These are phyloP conservation scores for Anoplopoma fimbria DNA, from an alignment of 2,113 vertebrate species.

Conservation along the genomic window DNA sequence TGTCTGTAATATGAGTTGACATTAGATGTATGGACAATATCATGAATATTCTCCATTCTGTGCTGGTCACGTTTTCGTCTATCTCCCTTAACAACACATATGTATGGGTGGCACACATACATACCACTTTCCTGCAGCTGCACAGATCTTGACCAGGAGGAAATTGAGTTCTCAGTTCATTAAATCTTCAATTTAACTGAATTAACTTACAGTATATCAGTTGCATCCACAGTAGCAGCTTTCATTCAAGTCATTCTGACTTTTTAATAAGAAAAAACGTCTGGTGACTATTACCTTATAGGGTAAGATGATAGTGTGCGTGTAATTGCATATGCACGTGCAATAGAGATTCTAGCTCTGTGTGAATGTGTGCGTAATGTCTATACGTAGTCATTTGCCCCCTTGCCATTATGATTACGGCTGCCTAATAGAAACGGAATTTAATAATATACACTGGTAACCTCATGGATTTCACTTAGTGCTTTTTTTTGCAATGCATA, in stretches of 20 bases:
- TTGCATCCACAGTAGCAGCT: conserved; percentile 36
- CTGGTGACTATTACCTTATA: conserved; percentile 47
- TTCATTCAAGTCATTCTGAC: conserved; percentile 47
- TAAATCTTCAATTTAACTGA: conserved; percentile 67
- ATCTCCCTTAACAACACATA: not conserved
- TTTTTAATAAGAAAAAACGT: conserved; percentile 68
- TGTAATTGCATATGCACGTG: not conserved
- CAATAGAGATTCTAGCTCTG: not conserved
- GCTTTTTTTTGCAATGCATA: not conserved
- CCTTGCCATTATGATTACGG: conserved; percentile 45
- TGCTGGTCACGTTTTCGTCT: conserved; percentile 12
- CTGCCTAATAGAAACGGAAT: conserved; percentile 56
- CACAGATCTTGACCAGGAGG: conserved; percentile 32
- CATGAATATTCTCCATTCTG: not conserved
- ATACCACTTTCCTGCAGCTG: conserved; percentile 14
- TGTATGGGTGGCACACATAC: conserved; percentile 11
- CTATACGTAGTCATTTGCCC: conserved; percentile 28
- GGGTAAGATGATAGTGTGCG: conserved; percentile 30
- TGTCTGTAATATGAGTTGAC: not conserved
- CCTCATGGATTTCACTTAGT: conserved; percentile 31
- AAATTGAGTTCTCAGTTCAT: conserved; percentile 59
- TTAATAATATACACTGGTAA: conserved; percentile 57
- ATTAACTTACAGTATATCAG: conserved; percentile 50
- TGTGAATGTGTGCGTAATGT: conserved; percentile 8
- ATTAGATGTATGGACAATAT: conserved; percentile 1